Base-by-base conservation (phyloP, 2,888 invertebrate genomes). In the Vanessa cardui region DNA sequence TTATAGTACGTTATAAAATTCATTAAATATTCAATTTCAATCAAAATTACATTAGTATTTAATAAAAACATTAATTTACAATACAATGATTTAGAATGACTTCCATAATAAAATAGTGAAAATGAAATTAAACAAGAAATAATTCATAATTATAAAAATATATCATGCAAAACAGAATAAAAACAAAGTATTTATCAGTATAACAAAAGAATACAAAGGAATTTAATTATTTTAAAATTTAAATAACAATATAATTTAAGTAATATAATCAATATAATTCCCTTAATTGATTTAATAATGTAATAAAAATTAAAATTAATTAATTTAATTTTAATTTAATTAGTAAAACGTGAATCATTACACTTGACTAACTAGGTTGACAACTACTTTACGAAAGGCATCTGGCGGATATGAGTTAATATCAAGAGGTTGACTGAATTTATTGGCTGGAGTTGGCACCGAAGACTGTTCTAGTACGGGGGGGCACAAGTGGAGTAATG, bases 401-500 rank as follows among this genome's bases (percentile, higher is more conserved):
- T 26, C 26, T 26, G 26, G 26, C 26, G 26, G 26, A 26, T 26
- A 26, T 26, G 26, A 26, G 26, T 26, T 26, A 26, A 49, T 18
- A 49, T 49, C 8, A 39, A 39, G 9, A 18, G 18, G 47, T 47
- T 47, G 47, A n/a, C 47, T 18, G 18, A 47, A n/a, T 47, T 18
- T 49, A 7, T 49, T 49, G 18, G 49, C 5, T 49, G 49, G 47
- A 49, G 49, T 49, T 49, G 18, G 49, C 49, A 8, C 49, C 47
- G n/a, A 49, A 49, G 18, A 47, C 47, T n/a, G 47, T 47, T 47
- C 47, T 47, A 6, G 47, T 47, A n/a, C 47, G n/a, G n/a, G 47
- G 47, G 18, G 47, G 47, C n/a, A 47, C 47, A 47, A 47, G 47
- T 18, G 49, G 9, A 7, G 18, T 20, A 49, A 20, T 49, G 18